A percentile compares a stretch with the other conserved stretches of the same genome.
phyloP scores from a whole-genome alignment of 2,113 vertebrate genomes.

The Lichenostomus cassidix region DNA sequence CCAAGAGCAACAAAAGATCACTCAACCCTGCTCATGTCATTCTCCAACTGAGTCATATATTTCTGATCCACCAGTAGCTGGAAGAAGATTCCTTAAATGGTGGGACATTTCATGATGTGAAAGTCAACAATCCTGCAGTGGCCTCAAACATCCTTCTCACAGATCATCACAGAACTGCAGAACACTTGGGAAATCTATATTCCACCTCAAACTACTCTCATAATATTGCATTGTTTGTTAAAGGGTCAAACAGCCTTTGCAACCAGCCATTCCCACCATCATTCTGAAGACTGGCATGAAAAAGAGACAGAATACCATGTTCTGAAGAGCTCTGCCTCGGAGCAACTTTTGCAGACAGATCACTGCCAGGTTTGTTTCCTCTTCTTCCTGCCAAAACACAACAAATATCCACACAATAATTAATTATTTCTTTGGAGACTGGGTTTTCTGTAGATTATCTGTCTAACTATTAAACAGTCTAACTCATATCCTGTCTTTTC shows the following conservation, averaged over 20 bases:
- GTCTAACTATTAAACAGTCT: not conserved
- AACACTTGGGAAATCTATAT: not conserved
- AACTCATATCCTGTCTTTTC: not conserved
- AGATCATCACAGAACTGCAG: not conserved
- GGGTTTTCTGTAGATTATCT: not conserved
- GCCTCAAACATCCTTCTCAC: not conserved
- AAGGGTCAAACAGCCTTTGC: not conserved
- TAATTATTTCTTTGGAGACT: not conserved
- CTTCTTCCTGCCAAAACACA: slow-evolving; percentile 79
- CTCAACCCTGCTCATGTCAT: not conserved
- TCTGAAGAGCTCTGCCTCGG: slow-evolving; percentile 86
- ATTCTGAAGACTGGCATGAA: not conserved
- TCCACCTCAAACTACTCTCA: not conserved
- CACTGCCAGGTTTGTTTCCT: slow-evolving; percentile 85
- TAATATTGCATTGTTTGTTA: not conserved
- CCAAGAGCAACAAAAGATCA: not conserved
- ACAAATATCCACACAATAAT: not conserved
- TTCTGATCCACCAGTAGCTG: not conserved
- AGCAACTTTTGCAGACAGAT: slow-evolving; percentile 87
- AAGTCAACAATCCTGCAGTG: not conserved
- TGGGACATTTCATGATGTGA: not conserved
- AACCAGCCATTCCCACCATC: not conserved
- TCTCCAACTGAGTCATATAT: not conserved
- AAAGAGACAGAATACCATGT: slow-evolving; percentile 74
- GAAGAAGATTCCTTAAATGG: not conserved